Conservation (phyloP, 2,888 invertebrate species). For the Conus canariensis region DNA sequence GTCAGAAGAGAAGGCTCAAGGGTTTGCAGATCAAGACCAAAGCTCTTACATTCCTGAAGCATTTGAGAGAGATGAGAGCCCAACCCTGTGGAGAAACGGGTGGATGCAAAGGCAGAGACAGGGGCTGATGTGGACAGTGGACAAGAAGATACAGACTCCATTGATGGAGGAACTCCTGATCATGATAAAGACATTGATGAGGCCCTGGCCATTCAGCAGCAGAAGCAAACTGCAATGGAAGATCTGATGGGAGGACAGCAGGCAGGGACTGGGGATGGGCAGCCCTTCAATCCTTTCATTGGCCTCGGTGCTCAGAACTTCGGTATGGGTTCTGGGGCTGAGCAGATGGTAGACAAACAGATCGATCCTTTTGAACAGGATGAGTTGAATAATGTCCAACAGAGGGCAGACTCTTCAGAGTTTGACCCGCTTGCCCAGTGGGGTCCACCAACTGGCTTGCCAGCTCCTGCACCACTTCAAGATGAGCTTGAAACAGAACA, state of each 20-base stretch:
- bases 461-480: conserved; percentile 81
- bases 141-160: conserved; percentile 57
- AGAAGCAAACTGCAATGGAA: conserved; percentile 4
- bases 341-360: background rate
- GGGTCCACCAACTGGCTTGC: conserved; percentile 95
- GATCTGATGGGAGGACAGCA: conserved; percentile 2
- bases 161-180: conserved; percentile 59
- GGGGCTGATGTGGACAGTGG: conserved; percentile 44
- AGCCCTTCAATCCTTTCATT: conserved; percentile 53
- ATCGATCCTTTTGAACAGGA: conserved; percentile 33
- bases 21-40: conserved; percentile 34
- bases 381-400: background rate
- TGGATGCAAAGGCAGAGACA: conserved; percentile 13
- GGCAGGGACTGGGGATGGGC: background rate
- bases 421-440: conserved; percentile 84
- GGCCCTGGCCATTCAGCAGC: conserved; percentile 34
- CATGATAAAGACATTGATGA: conserved; percentile 60
- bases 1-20: conserved; percentile 29
- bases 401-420: background rate
- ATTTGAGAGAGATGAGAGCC: conserved; percentile 63
- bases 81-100: conserved; percentile 42
- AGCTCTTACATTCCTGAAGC: conserved; percentile 59
- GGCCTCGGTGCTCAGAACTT: conserved; percentile 45
- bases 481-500: background rate
- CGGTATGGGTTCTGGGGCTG: background rate